Evolutionary conservation across 2,797 vertebrate genomes (phyloP).

Genomic region (Sebastes oblongus): DNA sequence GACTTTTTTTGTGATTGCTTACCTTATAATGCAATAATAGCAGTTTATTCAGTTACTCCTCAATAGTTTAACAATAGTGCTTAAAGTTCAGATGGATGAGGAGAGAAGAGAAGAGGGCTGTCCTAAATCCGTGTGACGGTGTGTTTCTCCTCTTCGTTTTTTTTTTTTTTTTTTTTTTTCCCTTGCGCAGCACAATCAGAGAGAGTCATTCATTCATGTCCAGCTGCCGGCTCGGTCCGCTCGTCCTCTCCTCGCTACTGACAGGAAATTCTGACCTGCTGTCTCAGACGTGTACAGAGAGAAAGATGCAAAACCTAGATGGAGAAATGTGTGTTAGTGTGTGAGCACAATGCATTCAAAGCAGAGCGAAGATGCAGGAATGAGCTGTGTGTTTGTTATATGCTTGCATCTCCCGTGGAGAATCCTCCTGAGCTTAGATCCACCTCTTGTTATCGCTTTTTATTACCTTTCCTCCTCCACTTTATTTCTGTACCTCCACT

Average conservation of each 20-base stretch:
- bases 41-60: neutral
- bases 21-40: neutral
- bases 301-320: slow-evolving; percentile 3
- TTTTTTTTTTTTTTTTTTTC: neutral
- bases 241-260: slow-evolving; percentile 20
- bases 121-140: slow-evolving; percentile 19
- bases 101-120: neutral
- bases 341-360: neutral
- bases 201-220: slow-evolving; percentile 63
- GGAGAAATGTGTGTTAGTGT: slow-evolving; percentile 10
- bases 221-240: slow-evolving; percentile 29
- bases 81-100: neutral
- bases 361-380: neutral
- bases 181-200: slow-evolving; percentile 42
- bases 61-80: neutral
- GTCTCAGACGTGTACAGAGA: slow-evolving; percentile 3
- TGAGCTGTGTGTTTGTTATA: neutral
- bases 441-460: neutral
- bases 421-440: slow-evolving; percentile 3
- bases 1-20: neutral
- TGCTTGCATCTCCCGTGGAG: neutral
- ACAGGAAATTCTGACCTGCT: slow-evolving; percentile 51
- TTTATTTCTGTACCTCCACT: neutral
- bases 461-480: neutral
- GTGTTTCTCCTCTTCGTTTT: slow-evolving; percentile 11